Evolutionary conservation across 2,888 invertebrate genomes (phyloP), one percentile per base, ranked within the genome.

Genomic region (Dolichopus griseipennis): DNA sequence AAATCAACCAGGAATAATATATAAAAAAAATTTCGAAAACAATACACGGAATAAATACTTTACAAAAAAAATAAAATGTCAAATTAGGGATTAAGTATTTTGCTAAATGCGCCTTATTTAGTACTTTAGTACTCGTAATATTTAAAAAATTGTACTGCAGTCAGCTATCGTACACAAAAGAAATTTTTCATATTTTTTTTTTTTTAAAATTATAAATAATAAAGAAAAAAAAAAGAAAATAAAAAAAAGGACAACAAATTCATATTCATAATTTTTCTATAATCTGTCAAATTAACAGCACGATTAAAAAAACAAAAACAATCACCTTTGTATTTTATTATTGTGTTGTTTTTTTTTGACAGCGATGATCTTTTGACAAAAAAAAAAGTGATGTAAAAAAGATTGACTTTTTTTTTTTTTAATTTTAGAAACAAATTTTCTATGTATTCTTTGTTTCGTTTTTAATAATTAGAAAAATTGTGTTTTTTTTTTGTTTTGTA

Each of bases 221-320:
- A n/a, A 37, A 37, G 8, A 37, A 37, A 37, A 27, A 27, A 27
- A 27, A 27, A 4, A 27, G 27, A 27, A 27, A 37, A 37, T 37
- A 37, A 10, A 9, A 34, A 34, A 37, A 37, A 37, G 37, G 37
- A 37, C 37, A 37, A 37, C 37, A 37, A n/a, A 37, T 37, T 37
- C 37, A 12, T 37, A 37, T 37, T 52, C 63, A 63, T 33, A 20
- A 12, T 22, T 33, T 43, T 20, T 52, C 66, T 34, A 66, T 69
- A 69, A 70, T 70, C 69, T 70, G 71, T 71, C 71, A 71, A 70
- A 70, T 71, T 69, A 71, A 69, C 70, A 61, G 65, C 67, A 66
- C 64, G 66, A 41, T 61, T 41, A 21, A 64, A 63, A 61, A 61
- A 65, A 65, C 37, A 66, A 33, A 41, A 61, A 65, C 8, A 27